Conservation (phyloP, 1,140 invertebrate species). For the Caenorhabditis briggsae region DNA sequence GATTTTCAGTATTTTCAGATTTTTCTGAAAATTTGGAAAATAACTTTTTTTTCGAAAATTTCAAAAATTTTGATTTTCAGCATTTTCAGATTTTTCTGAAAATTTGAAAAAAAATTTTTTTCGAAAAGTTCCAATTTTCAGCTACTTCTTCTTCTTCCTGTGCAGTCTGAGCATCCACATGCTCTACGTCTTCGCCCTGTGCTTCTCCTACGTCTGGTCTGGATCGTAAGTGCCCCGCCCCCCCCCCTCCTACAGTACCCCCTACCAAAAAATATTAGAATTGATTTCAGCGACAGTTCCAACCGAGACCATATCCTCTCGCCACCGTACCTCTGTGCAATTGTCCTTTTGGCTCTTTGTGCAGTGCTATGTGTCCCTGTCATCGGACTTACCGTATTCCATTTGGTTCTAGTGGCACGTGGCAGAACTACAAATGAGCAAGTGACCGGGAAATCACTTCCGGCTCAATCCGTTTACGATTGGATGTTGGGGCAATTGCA, state of each 20-base stretch:
- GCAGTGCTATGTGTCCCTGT: constrained; percentile 93
- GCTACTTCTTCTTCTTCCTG: constrained; percentile 98
- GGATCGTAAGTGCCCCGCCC: background rate
- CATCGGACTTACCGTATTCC: constrained; percentile 95
- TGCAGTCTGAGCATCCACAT: constrained; percentile 95
- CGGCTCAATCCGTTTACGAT: constrained; percentile 76
- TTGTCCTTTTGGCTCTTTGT: constrained; percentile 92
- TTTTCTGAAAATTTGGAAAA: too few relatives aligned
- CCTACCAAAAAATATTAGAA: constrained; percentile 81
- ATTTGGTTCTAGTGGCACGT: constrained; percentile 93
- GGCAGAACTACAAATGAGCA: constrained; percentile 99
- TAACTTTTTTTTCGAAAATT: constrained; percentile 24
- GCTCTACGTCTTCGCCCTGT: constrained; percentile 93
- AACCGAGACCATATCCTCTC: constrained; percentile 71
- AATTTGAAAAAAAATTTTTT: too few relatives aligned
- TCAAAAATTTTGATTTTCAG: too few relatives aligned
- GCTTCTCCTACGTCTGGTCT: constrained; percentile 86
- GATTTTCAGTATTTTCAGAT: too few relatives aligned
- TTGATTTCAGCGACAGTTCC: constrained; percentile 63
- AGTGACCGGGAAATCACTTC: constrained; percentile 78
- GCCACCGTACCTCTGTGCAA: constrained; percentile 79
- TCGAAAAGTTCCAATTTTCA: constrained; percentile 5
- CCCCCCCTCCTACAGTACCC: background rate
- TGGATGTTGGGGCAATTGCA: constrained; percentile 65
- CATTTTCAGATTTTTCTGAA: too few relatives aligned